These are phyloP conservation scores for Amiota minor DNA, from an alignment of 2,888 invertebrate species.

Conservation along the genomic window DNA sequence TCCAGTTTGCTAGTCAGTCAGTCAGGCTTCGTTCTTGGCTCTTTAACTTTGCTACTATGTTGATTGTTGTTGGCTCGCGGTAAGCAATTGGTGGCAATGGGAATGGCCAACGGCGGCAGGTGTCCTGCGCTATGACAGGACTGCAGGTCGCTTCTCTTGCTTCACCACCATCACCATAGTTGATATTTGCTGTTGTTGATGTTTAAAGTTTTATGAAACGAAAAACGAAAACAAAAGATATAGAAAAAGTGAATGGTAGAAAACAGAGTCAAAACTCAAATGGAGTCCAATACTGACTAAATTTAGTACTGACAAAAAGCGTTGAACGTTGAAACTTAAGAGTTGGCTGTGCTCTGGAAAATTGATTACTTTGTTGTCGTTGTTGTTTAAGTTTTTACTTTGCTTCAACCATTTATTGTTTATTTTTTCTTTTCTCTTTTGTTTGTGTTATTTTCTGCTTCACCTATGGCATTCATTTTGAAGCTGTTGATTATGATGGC, in stretches of 20 bases:
- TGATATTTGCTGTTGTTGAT: slow-evolving; percentile 17
- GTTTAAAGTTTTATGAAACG: slow-evolving; percentile 23
- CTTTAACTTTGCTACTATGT: not conserved
- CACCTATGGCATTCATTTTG: slow-evolving; percentile 44
- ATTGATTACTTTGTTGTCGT: slow-evolving; percentile 59
- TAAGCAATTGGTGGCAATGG: not conserved
- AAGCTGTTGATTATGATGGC: slow-evolving; percentile 66
- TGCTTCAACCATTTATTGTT: slow-evolving; percentile 19
- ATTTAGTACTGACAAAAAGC: too few species aligned
- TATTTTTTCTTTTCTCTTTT: slow-evolving; percentile 22
- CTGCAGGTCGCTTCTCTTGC: not conserved
- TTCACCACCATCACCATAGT: not conserved
- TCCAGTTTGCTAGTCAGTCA: slow-evolving; percentile 8
- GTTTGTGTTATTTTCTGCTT: slow-evolving; percentile 15
- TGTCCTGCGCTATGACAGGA: slow-evolving; percentile 1
- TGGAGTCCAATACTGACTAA: not conserved
- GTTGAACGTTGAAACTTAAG: slow-evolving; percentile 45
- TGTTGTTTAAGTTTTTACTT: not conserved
- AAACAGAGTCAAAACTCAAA: not conserved
- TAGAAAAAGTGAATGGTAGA: slow-evolving; percentile 1
- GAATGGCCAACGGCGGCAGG: slow-evolving; percentile 22
- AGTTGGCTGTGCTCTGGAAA: slow-evolving; percentile 51
- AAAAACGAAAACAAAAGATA: slow-evolving; percentile 20
- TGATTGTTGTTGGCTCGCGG: not conserved
- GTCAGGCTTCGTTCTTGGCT: slow-evolving; percentile 36